These are phyloP conservation scores for Nomada fabriciana DNA, from an alignment of 2,888 invertebrate species.

Conservation along the genomic window DNA sequence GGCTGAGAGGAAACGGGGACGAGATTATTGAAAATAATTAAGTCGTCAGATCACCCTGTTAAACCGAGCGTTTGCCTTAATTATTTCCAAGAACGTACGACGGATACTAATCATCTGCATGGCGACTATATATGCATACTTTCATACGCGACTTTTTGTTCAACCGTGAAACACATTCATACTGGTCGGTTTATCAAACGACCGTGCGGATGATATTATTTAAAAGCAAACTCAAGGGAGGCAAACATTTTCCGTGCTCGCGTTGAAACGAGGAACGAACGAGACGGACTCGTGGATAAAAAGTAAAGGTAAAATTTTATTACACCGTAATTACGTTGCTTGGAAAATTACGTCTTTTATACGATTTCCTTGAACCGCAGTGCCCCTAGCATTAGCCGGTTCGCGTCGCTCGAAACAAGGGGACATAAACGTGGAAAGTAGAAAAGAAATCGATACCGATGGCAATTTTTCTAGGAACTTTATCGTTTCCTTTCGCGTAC, in stretches of 20 bases:
- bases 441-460: neutral
- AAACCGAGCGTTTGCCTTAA: neutral
- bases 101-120: neutral
- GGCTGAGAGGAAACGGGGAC: neutral
- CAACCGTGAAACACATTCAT: neutral
- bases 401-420: neutral
- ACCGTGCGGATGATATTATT: neutral
- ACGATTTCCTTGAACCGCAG: constrained; percentile 15
- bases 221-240: neutral
- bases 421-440: neutral
- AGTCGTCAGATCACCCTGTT: neutral
- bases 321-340: constrained; percentile 9
- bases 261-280: neutral
- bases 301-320: constrained; percentile 18
- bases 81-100: neutral
- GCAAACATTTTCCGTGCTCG: neutral
- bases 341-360: constrained; percentile 19
- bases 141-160: neutral
- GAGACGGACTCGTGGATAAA: neutral
- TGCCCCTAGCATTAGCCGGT: neutral
- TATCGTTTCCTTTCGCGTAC: neutral
- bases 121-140: neutral
- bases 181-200: neutral
- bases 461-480: neutral
- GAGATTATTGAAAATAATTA: neutral